Conservation (phyloP, 2,797 vertebrate species). For the Sphenodon punctatus region DNA sequence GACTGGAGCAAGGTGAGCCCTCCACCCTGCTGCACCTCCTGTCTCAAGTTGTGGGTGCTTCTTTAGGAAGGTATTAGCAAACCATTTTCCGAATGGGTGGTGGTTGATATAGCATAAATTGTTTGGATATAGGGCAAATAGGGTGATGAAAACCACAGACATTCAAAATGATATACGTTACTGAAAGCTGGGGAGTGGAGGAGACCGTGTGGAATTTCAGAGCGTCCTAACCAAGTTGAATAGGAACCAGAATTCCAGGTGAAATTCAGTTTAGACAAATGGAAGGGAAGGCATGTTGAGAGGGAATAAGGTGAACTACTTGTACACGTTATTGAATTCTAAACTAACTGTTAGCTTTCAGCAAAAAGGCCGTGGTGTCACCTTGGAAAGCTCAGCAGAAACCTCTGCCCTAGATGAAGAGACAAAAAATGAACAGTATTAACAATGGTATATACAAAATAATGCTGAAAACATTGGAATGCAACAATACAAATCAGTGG, state of each 20-base stretch:
- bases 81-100: neutral
- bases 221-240: neutral
- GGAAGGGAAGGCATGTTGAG: neutral
- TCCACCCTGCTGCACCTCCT: too few species aligned
- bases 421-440: neutral
- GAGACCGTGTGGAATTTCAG: neutral
- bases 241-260: too few species aligned
- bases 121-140: neutral
- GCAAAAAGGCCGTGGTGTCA: neutral
- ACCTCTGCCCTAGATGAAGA: neutral
- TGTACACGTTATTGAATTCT: neutral
- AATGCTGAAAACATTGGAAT: neutral
- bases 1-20: too few species aligned
- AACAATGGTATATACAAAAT: neutral
- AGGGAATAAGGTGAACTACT: neutral
- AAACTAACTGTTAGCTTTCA: neutral
- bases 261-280: neutral
- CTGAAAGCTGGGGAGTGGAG: constrained; percentile 3
- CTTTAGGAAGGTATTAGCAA: neutral
- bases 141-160: neutral
- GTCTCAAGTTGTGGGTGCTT: neutral
- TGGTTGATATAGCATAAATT: neutral
- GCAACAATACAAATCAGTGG: neutral
- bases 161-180: neutral
- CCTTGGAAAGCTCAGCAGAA: neutral